Evolutionary conservation across 53 echinoderm and acorn worm species (phyloP).

Genomic region (Paracentrotus lividus): DNA sequence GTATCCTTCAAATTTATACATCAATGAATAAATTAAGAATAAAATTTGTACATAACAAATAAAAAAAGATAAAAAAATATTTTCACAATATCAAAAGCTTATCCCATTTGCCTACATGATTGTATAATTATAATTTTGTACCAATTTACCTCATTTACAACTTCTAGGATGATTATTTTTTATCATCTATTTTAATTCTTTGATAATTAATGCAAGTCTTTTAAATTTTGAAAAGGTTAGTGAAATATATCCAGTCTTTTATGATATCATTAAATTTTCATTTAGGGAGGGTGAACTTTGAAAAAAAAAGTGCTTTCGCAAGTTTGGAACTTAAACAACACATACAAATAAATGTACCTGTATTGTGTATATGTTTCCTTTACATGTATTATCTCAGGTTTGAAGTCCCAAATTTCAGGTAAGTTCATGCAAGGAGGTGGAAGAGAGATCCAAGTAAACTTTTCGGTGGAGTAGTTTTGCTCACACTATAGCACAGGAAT

Average conservation of each 20-base stretch:
- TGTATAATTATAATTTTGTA: neutral
- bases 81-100: neutral
- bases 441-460: no score
- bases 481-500: no score
- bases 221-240: neutral
- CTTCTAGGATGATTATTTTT: neutral
- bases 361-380: constrained; percentile 38
- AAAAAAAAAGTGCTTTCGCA: neutral
- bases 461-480: no score
- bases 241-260: neutral
- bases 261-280: neutral
- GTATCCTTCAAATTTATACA: constrained; percentile 80
- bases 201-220: neutral
- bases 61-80: no score
- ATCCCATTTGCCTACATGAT: neutral
- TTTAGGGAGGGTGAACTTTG: neutral
- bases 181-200: neutral
- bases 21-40: neutral
- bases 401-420: constrained; percentile 83
- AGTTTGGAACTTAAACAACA: neutral
- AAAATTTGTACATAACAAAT: no score
- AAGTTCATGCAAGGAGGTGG: no score
- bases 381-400: constrained; percentile 12
- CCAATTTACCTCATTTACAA: neutral
- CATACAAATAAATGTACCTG: neutral